Base-by-base conservation (phyloP, 2,888 invertebrate species). In the Ethmia dodecea region DNA sequence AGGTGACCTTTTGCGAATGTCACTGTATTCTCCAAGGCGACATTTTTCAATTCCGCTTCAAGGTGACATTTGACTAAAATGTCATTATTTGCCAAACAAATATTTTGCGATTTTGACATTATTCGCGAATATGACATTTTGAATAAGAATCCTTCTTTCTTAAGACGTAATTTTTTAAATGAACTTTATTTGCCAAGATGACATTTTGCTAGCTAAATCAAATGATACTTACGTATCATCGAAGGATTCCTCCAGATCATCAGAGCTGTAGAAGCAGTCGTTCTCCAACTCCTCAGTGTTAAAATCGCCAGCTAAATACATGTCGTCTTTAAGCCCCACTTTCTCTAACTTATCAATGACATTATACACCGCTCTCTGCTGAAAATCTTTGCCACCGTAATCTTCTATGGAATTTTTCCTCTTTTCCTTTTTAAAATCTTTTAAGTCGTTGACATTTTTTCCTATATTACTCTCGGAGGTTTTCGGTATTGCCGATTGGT, bases 311-410 rank as follows among this genome's bases (percentile, higher is more conserved):
- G 71, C 63, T 31, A 79, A 31, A 45, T 73, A 84, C 60, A 67
- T 69, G 9, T 80, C 76, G 13, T 80, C 78, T n/a, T 78, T 74
- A 1, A 84, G 33, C 2, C 70, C 68, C 0, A 83, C 76, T 18
- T 74, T 74, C 40, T 83, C 84, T 15, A 83, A 30, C 13, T 76
- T 75, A 10, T 83, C 78, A 2, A 84, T 83, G 0, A 79, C 77
- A 33, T 75, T 70, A 33, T 74, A 78, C 0, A 35, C 35, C 9
- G 11, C 55, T 0, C 52, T 51, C 10, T 66, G 62, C 2, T 55
- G 56, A 4, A 58, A 65, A 5, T 28, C 13, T 18, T 13, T 27
- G 20, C 30, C 36, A 8, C 42, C 46, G 1, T 20, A 31, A 3
- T 42, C 43, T 3, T 42, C 43, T 2, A 36, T 34, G 1, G 37